A percentile compares a stretch with the other conserved stretches of the same genome.
Conservation (phyloP, 2,888 invertebrate genomes). For the Podabrus alpinus region DNA sequence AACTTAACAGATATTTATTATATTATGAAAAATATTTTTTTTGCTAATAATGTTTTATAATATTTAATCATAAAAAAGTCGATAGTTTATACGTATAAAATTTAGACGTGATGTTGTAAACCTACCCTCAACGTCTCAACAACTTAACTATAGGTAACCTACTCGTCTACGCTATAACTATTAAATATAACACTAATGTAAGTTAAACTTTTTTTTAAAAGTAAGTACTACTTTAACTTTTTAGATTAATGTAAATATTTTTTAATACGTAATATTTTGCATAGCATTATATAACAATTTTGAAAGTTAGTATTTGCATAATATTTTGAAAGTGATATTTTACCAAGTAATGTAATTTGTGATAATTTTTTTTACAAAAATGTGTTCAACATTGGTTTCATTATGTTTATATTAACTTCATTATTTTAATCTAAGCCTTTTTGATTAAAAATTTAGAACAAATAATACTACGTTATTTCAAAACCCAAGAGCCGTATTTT, state of each 20-base stretch:
- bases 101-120: not conserved
- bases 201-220: not conserved
- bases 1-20: not conserved
- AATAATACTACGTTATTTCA: too few relatives aligned
- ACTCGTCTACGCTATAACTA: not conserved
- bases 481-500: too few relatives aligned
- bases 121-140: too few relatives aligned
- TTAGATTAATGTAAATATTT: not conserved
- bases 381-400: conserved; percentile 5
- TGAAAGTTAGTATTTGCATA: not conserved
- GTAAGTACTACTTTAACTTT: not conserved
- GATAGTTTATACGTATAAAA: too few relatives aligned
- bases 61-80: too few relatives aligned
- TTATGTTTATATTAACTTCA: not conserved
- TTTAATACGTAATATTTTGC: not conserved
- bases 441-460: not conserved
- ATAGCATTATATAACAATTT: not conserved
- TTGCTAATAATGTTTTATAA: too few relatives aligned
- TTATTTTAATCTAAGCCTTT: not conserved
- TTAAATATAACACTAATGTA: not conserved
- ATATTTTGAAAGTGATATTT: not conserved
- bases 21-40: too few relatives aligned
- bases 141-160: not conserved
- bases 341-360: conserved; percentile 2
- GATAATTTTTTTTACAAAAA: conserved; percentile 5